A percentile compares a stretch with the other conserved stretches of the same genome.
These are phyloP conservation scores for Rhagoletis pomonella DNA, from an alignment of 1,140 invertebrate genomes.

Conservation along the genomic window DNA sequence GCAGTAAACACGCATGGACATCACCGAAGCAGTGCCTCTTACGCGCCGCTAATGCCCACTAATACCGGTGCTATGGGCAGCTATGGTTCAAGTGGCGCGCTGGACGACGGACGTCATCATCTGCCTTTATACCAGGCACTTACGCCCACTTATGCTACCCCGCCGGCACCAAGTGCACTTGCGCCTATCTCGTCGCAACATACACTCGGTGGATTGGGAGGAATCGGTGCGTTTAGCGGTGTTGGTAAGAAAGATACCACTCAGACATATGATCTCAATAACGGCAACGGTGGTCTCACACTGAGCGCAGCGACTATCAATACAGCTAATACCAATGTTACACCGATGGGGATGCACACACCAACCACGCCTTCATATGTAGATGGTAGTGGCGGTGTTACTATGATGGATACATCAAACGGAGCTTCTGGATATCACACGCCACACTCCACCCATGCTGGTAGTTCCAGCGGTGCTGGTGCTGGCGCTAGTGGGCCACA, in stretches of 20 bases:
- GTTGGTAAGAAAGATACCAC: conserved; percentile 83
- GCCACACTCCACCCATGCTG: conserved; percentile 63
- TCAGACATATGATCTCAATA: conserved; percentile 76
- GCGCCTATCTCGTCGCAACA: conserved; percentile 76
- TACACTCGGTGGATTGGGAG: not conserved
- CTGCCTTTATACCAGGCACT: conserved; percentile 57
- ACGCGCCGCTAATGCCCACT: conserved; percentile 61
- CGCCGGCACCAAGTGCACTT: conserved; percentile 65
- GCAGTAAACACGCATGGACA: conserved; percentile 57
- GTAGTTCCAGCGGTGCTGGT: conserved; percentile 56
- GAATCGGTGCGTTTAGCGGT: conserved; percentile 61
- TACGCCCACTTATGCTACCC: conserved; percentile 76
- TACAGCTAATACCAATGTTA: conserved; percentile 54
- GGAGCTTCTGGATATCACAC: conserved; percentile 70
- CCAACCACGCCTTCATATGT: conserved; percentile 62
- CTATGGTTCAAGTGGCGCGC: conserved; percentile 8
- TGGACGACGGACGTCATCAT: conserved; percentile 60
- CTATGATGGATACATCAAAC: conserved; percentile 59
- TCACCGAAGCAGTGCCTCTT: conserved; percentile 64
- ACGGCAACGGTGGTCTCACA: conserved; percentile 60
- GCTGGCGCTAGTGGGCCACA: conserved; percentile 60
- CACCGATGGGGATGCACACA: conserved; percentile 72
- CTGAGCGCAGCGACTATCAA: conserved; percentile 42
- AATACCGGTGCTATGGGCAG: conserved; percentile 55
- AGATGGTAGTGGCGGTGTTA: conserved; percentile 48